These are phyloP conservation scores for Limenitis camilla DNA, from an alignment of 2,888 invertebrate species.

Conservation along the genomic window DNA sequence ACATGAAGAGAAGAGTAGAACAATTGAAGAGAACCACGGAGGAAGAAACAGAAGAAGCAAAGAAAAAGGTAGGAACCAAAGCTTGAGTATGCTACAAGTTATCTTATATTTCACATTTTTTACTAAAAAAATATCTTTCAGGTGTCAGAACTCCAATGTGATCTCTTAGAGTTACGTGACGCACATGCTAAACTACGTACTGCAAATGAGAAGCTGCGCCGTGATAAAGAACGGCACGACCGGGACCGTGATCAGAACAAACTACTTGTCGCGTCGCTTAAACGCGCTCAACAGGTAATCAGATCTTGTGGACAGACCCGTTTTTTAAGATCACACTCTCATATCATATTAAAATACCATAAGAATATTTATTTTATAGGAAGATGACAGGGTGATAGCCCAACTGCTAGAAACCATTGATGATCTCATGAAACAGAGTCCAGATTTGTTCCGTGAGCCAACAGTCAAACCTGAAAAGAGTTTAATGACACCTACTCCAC, in stretches of 20 bases:
- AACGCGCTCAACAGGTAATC: constrained; percentile 70
- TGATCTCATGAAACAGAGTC: constrained; percentile 84
- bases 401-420: constrained; percentile 85
- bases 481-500: constrained; percentile 80
- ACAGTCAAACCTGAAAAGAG: constrained; percentile 56
- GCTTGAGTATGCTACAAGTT: not conserved
- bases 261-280: constrained; percentile 60
- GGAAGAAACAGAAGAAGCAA: constrained; percentile 91
- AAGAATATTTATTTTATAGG: constrained; percentile 60
- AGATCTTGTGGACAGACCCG: not conserved
- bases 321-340: not conserved
- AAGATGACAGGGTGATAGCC: constrained; percentile 83
- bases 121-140: constrained; percentile 21
- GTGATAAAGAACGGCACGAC: constrained; percentile 90
- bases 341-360: constrained; percentile 43
- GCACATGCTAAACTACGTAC: constrained; percentile 93
- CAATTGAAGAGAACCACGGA: constrained; percentile 88
- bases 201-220: constrained; percentile 90
- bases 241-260: constrained; percentile 81
- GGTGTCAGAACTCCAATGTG: constrained; percentile 87
- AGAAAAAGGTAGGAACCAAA: constrained; percentile 78
- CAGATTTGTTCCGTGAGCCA: constrained; percentile 73
- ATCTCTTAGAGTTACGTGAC: constrained; percentile 89
- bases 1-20: constrained; percentile 88
- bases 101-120: not conserved